Base-by-base conservation (phyloP, 2,888 invertebrate species). In the Arrhopalites spinosus region DNA sequence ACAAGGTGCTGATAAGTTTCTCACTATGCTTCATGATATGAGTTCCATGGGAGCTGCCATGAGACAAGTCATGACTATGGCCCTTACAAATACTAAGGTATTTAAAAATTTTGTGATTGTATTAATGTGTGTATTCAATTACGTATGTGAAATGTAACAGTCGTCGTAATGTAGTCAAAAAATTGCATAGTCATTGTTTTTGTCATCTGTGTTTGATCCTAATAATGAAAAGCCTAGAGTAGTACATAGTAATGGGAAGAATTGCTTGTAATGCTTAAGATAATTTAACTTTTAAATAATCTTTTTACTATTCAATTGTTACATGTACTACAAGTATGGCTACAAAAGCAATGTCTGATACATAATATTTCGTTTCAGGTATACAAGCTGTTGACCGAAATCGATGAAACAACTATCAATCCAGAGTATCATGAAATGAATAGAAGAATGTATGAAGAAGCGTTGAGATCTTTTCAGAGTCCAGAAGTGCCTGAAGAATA, bases 21-120 rank as follows among this genome's bases (percentile, higher is more conserved):
- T 96, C 77, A 91, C 92, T 82, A 95, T 97, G 92, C 87, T 98
- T 78, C 92, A 96, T 87, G 94, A 95, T 85, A 90, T 96, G 83
- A 36, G 96, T 87, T 94, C 95, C 85, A 95, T 97, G 94, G 98
- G 98, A 50, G 96, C 96, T 81, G 91, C 96, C 80, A 97, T 98
- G 97, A 89, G 96, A 81, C 89, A 90, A 83, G 94, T 96, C 75
- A 95, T 98, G 92, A 95, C 96, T 59, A 89, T 92, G 81, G 94
- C 94, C 43, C 89, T 98, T 43, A 95, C 94, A 73, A 94, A 95
- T 88, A 92, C 93, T 72, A 92, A 93, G 82, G 91, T 92, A 84
- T 83, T 81, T 67, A 56, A 45, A 50, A 30, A 61, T 3, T 27
- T 61, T 8, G 11, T 63, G 27, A 30, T 17, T 29, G 27, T 30